phyloP scores from a whole-genome alignment of 2,888 invertebrate species.

The Nipponacmea schrenckii region DNA sequence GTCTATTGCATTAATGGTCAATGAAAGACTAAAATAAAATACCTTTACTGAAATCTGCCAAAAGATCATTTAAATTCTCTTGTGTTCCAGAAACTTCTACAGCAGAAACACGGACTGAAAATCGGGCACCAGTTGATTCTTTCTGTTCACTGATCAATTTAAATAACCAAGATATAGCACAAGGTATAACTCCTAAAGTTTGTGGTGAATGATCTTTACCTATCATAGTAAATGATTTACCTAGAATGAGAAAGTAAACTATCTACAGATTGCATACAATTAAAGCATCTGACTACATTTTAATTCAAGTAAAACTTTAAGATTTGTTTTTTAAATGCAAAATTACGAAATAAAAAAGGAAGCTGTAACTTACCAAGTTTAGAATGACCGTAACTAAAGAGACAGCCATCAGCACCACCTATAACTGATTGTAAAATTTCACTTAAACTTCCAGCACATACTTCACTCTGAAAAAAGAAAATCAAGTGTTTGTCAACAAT shows the following conservation, averaged over 20 bases:
- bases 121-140: constrained; percentile 85
- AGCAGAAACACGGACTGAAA: constrained; percentile 95
- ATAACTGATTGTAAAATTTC: constrained; percentile 95
- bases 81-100: constrained; percentile 91
- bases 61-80: constrained; percentile 86
- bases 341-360: too few species aligned
- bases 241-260: constrained; percentile 46
- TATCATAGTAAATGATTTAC: constrained; percentile 69
- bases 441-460: constrained; percentile 89
- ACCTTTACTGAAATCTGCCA: constrained; percentile 81
- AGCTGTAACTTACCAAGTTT: constrained; percentile 60
- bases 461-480: constrained; percentile 82
- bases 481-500: constrained; percentile 8
- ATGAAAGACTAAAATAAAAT: constrained; percentile 14
- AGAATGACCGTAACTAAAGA: constrained; percentile 69
- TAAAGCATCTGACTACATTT: too few species aligned
- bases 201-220: constrained; percentile 72
- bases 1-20: too few species aligned
- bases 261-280: too few species aligned
- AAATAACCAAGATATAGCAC: constrained; percentile 95
- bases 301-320: too few species aligned
- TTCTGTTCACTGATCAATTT: constrained; percentile 91
- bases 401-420: constrained; percentile 87
- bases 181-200: constrained; percentile 89
- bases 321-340: too few species aligned